Evolutionary conservation across 2,888 invertebrate species (phyloP), one percentile per base, ranked within the genome.

Genomic region (Drosophila austrosaltans): DNA sequence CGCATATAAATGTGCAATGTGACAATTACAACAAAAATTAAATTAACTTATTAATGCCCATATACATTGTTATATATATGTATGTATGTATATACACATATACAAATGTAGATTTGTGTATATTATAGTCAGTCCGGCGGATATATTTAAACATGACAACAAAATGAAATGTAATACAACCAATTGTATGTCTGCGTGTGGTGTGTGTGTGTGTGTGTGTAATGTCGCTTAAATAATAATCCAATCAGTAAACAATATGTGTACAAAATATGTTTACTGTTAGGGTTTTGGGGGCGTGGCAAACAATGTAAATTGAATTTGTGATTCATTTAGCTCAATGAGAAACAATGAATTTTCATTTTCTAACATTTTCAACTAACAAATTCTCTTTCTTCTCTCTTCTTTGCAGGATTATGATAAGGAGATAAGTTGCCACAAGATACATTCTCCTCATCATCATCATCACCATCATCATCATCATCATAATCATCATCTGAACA

Each of bases 341-440:
- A 30, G 28, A 53, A 53, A 36, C 2, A 36, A 36, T 20, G 8
- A 57, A 39, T 54, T 6, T 7, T 2, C 36, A 48, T 48, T 12
- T 12, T 10, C 4, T 5, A 48, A 39, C 12, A 22, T 22, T 59
- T 59, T n/a, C 12, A 7, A 32, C 48, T 48, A 48, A 48, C 25
- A 48, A n/a, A n/a, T 40, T 8, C 36, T 40, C 12, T 4, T 1
- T 5, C 22, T 0, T 40, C 0, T n/a, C 3, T 6, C 3, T 64
- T 30, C 60, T 54, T 87, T 91, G 2, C 80, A 92, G 92, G 91
- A 92, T 48, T 91, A 85, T 70, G 92, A 92, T 66, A 92, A 92
- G 76, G 92, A 92, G 64, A 89, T 91, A 78, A 89, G 81, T 67
- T 88, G 88, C 77, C 91, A 91, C 71, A 92, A 91, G 75, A 81